Evolutionary conservation across 92 coral and sea anemone genomes (phyloP).

Genomic region (Porites rus): DNA sequence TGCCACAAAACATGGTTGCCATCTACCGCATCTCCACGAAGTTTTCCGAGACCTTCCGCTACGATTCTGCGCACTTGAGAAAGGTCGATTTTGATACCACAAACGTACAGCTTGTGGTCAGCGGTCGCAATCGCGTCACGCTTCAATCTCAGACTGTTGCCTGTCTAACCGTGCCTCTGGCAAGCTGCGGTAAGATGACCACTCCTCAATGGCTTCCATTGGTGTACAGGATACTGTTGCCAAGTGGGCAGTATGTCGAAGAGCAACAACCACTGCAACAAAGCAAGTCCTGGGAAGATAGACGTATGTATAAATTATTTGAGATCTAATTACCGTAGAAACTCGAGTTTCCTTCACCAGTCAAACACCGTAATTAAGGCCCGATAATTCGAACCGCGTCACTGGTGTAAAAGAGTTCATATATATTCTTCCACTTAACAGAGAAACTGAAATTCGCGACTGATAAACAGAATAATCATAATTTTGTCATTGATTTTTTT

Average conservation of each 20-base stretch:
- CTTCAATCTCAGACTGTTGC: conserved; percentile 76
- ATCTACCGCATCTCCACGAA: conserved; percentile 73
- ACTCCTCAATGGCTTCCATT: conserved; percentile 70
- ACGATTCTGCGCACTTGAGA: conserved; percentile 67
- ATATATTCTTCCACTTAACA: too few species aligned
- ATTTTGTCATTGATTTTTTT: not conserved
- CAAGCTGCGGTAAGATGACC: conserved; percentile 62
- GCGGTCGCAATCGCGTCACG: conserved; percentile 88
- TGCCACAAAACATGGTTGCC: conserved; percentile 46
- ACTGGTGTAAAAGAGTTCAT: too few species aligned
- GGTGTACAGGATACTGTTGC: conserved; percentile 64
- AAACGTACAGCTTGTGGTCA: conserved; percentile 67
- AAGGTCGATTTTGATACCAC: conserved; percentile 71
- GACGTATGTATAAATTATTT: conserved; percentile 4
- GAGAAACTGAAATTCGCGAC: too few species aligned
- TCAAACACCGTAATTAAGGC: too few species aligned
- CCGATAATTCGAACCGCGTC: too few species aligned
- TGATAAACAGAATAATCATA: too few species aligned
- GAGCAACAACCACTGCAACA: not conserved
- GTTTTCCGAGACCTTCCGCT: conserved; percentile 72
- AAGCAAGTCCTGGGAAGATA: conserved; percentile 7
- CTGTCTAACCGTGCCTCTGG: conserved; percentile 71
- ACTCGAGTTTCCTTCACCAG: too few species aligned
- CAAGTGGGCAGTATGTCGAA: conserved; percentile 14
- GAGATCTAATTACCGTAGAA: not conserved